phyloP scores from a whole-genome alignment of 1,140 invertebrate genomes.

The Drosophila repletoides region DNA sequence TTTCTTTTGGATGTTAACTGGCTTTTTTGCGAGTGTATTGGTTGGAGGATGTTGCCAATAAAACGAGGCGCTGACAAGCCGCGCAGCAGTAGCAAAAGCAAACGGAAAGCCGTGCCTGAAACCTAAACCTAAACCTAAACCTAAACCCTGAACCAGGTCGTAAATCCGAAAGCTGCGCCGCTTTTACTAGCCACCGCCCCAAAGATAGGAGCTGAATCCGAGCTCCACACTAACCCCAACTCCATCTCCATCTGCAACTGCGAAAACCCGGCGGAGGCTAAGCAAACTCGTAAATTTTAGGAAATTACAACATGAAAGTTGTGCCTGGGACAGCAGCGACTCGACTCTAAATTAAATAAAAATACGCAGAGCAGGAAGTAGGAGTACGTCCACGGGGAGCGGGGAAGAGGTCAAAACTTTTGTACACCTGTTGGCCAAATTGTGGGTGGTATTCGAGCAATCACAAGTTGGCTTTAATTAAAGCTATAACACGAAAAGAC shows the following conservation, averaged over 20 bases:
- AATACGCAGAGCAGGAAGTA: conserved; percentile 32
- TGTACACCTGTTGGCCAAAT: conserved; percentile 66
- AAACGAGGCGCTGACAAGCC: conserved; percentile 71
- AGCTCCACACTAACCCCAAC: not conserved
- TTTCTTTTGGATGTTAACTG: no score
- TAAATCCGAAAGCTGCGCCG: conserved; percentile 57
- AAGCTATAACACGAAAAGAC: conserved; percentile 65
- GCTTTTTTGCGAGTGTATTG: no score
- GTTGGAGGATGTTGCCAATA: conserved; percentile 54
- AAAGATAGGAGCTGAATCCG: no score
- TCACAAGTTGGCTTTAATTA: conserved; percentile 73
- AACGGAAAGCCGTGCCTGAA: conserved; percentile 2
- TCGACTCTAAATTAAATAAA: conserved; percentile 75
- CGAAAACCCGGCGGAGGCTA: conserved; percentile 32
- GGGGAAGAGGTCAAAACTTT: conserved; percentile 45
- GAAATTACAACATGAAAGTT: conserved; percentile 78
- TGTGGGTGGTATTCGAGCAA: conserved; percentile 21
- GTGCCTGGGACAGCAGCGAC: conserved; percentile 29
- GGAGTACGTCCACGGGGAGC: not conserved
- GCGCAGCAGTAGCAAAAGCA: conserved; percentile 19
- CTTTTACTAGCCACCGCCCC: conserved; percentile 10
- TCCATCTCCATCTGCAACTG: not conserved
- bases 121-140: conserved; percentile 4
- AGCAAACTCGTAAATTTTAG: conserved; percentile 74
- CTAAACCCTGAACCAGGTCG: conserved; percentile 41